Percentiles rank a stretch among this genome's conserved stretches.
Conservation (phyloP, 23 tunicate genomes). For the Phallusia fumigata region DNA sequence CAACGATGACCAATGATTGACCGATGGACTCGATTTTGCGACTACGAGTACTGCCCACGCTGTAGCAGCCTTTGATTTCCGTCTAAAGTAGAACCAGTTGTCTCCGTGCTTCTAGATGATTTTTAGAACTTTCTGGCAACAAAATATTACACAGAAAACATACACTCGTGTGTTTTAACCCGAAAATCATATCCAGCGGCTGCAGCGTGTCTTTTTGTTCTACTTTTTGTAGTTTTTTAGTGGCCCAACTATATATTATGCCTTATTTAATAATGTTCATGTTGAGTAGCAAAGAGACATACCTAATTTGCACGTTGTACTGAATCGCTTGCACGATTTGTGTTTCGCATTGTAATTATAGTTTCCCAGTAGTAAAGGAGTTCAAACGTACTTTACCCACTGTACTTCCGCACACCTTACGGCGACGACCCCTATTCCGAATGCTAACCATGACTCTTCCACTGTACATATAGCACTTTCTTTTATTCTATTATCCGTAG, state of each 20-base stretch:
- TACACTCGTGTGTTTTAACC: background rate
- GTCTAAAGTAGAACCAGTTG: background rate
- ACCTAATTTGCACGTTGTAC: background rate
- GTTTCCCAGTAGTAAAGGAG: background rate
- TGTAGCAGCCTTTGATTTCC: background rate
- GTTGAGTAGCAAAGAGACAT: background rate
- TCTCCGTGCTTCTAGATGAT: background rate
- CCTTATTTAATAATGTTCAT: background rate
- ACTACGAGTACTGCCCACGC: background rate
- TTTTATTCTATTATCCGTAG: background rate
- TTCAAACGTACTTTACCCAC: too few relatives aligned
- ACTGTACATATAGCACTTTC: background rate
- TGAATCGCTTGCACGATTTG: background rate
- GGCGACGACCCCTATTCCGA: background rate
- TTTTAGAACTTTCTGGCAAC: background rate
- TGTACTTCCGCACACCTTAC: background rate
- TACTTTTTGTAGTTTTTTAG: slow-evolving; percentile 1
- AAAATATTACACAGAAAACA: background rate
- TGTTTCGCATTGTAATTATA: background rate
- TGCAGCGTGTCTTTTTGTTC: background rate
- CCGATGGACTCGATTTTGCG: background rate
- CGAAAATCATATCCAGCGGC: background rate
- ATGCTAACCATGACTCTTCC: background rate
- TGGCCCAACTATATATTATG: background rate
- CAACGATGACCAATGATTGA: background rate